A percentile compares a stretch with the other conserved stretches of the same genome.
phyloP scores from a whole-genome alignment of 2,888 invertebrate genomes.

The Aphidoletes aphidimyza region DNA sequence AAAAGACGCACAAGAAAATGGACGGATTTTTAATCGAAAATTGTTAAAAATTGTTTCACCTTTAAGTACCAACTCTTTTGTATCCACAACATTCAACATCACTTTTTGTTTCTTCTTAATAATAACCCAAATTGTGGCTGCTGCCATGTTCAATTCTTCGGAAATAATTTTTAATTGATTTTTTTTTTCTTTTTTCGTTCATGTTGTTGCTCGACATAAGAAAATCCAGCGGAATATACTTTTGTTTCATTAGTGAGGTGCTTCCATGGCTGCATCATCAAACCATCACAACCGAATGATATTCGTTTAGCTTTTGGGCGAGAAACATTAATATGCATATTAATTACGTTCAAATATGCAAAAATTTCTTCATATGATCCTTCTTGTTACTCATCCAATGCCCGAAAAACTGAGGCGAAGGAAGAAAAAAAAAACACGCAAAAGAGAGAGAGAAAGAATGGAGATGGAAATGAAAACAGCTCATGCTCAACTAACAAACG shows the following conservation, averaged over 20 bases:
- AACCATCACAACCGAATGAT: neutral
- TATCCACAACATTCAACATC: neutral
- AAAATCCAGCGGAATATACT: slow-evolving; percentile 4
- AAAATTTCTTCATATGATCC: slow-evolving; percentile 45
- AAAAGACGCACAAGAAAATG: neutral
- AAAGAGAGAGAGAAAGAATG: no score
- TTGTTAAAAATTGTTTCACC: neutral
- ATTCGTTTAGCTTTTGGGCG: neutral
- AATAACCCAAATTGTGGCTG: neutral
- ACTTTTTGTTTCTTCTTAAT: neutral
- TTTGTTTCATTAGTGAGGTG: slow-evolving; percentile 37
- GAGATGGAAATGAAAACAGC: neutral
- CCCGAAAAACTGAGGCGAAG: no score
- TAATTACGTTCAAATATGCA: slow-evolving; percentile 38
- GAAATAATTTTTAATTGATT: slow-evolving; percentile 37
- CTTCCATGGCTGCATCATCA: no score
- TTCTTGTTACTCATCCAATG: neutral
- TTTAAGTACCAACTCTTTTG: neutral
- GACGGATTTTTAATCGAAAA: slow-evolving; percentile 16
- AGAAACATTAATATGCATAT: slow-evolving; percentile 27
- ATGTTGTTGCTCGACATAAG: neutral
- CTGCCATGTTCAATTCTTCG: neutral
- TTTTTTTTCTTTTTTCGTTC: no score
- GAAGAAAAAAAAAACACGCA: neutral
- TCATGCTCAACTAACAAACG: slow-evolving; percentile 42